These are phyloP conservation scores for Ommatoiulus sabulosus DNA, from an alignment of 2,888 invertebrate species.

Conservation along the genomic window DNA sequence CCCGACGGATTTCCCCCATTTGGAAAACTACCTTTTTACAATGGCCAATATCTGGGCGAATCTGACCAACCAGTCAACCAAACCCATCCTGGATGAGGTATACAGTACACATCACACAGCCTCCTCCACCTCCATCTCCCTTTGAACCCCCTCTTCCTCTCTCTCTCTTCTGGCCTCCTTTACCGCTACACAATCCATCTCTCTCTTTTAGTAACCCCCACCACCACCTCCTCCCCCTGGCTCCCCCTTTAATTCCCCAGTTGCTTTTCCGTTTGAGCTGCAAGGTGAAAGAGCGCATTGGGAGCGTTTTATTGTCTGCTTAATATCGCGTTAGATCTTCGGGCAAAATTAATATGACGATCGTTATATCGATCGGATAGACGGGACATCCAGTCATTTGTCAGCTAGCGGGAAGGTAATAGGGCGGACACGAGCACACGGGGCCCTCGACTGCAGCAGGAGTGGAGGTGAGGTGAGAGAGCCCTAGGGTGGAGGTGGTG, in stretches of 20 bases:
- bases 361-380: constrained; percentile 60
- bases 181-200: background rate
- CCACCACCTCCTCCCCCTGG: background rate
- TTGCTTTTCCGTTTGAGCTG: background rate
- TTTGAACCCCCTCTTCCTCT: background rate
- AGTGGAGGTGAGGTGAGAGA: no score
- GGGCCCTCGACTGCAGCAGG: background rate
- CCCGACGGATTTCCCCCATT: background rate
- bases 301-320: constrained; percentile 60
- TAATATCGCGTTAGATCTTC: constrained; percentile 60
- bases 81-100: no score
- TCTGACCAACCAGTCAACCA: constrained; percentile 38
- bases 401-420: background rate
- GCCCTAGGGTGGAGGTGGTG: background rate
- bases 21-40: background rate
- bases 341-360: constrained; percentile 60
- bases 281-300: constrained; percentile 59
- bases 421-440: background rate
- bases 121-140: no score
- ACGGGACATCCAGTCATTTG: constrained; percentile 45
- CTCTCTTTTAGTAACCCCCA: background rate
- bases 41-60: background rate
- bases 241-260: background rate
- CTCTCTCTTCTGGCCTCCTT: background rate
- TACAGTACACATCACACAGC: no score